These are phyloP conservation scores for Lysiphlebus fabarum DNA, from an alignment of 1,140 invertebrate species.

Conservation along the genomic window DNA sequence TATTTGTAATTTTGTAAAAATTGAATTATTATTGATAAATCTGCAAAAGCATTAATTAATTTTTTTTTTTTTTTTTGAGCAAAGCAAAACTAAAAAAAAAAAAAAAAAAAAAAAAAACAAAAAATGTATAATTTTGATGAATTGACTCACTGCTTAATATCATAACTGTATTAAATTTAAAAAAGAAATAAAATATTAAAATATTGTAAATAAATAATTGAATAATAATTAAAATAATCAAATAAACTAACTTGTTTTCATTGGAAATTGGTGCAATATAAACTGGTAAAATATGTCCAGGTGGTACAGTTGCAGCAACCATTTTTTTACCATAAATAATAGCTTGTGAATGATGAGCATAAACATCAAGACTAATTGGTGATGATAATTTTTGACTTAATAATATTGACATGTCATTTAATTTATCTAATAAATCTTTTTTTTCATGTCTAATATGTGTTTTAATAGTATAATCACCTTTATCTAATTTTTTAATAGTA, in stretches of 20 bases:
- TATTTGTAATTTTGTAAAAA: too few species aligned
- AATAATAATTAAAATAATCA: constrained; percentile 21
- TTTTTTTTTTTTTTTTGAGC: too few species aligned
- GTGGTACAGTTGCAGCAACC: constrained; percentile 59
- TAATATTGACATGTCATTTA: constrained; percentile 73
- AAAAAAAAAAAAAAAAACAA: too few species aligned
- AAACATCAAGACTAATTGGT: constrained; percentile 74
- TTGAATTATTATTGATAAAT: too few species aligned
- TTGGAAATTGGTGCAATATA: constrained; percentile 72
- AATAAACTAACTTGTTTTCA: constrained; percentile 66
- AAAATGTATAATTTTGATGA: too few species aligned
- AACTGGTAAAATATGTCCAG: constrained; percentile 64
- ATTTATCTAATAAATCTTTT: constrained; percentile 79
- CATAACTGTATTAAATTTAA: too few species aligned
- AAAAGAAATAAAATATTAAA: too few species aligned
- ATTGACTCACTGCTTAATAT: too few species aligned
- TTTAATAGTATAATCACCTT: constrained; percentile 88
- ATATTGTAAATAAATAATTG: too few species aligned
- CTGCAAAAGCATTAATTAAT: too few species aligned
- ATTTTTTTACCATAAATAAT: constrained; percentile 77
- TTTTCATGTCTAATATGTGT: constrained; percentile 88
- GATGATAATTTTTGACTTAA: constrained; percentile 74
- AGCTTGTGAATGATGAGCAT: constrained; percentile 64
- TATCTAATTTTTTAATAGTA: constrained; percentile 79
- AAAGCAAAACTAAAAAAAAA: too few species aligned